Conservation (phyloP, 2,113 vertebrate genomes). For the Lycaon pictus region DNA sequence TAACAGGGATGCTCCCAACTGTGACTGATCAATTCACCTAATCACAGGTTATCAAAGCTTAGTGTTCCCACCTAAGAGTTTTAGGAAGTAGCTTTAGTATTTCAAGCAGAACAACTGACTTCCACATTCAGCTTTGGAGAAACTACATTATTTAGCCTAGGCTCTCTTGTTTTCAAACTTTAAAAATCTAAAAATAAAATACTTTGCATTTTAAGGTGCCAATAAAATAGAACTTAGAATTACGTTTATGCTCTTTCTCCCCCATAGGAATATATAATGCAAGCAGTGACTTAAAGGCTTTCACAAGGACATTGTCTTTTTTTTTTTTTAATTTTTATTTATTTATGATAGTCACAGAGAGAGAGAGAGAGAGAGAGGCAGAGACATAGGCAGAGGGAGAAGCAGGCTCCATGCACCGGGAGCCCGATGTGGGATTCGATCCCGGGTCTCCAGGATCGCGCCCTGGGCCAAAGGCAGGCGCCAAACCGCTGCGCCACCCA, state of each 20-base stretch:
- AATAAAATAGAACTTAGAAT: background rate
- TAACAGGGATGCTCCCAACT: background rate
- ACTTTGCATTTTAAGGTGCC: conserved; percentile 1
- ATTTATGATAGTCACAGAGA: no score
- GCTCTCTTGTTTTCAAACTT: background rate
- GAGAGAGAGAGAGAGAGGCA: no score
- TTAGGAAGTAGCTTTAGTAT: background rate
- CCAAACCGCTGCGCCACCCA: no score
- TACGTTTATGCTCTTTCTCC: background rate
- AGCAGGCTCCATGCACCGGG: no score
- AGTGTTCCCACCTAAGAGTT: background rate
- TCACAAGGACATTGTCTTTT: background rate
- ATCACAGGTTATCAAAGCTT: background rate
- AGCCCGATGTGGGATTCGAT: no score
- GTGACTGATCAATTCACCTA: background rate
- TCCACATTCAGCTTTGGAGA: background rate
- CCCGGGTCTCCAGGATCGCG: no score
- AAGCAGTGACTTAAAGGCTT: background rate
- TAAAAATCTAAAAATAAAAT: conserved; percentile 47
- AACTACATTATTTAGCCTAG: conserved; percentile 15
- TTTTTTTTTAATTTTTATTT: no score
- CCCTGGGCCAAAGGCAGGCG: no score
- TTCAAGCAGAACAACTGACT: background rate
- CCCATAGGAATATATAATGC: background rate
- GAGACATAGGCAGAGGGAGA: no score